Evolutionary conservation across 2,113 vertebrate species (phyloP), one percentile per base, ranked within the genome.

Genomic region (Zingel zingel): DNA sequence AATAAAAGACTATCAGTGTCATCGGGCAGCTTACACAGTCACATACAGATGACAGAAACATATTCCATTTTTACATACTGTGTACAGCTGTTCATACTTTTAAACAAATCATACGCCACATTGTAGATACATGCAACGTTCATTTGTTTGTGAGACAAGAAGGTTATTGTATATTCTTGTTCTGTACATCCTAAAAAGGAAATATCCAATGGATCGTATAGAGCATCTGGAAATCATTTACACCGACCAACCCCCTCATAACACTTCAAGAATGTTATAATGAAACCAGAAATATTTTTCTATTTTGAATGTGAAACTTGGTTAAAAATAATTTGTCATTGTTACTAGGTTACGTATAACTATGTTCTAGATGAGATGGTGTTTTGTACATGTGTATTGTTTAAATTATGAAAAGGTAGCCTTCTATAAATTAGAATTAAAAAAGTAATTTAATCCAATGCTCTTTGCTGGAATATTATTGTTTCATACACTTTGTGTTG

Each of bases 391-490:
- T 91, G 86, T 94, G 91, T 93, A 89, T 94, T 95, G 88, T 88
- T 95, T 95, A 95, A 96, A 94, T 96, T 95, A 96, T 95, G 89
- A 94, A 95, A 91, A 84, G 79, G 83, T 93, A 91, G 91, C 67
- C 81, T 71, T 92, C 72, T 94, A 90, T 93, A 88, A 83, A 45
- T 84, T 91, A 85, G 84, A 94, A 94, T 95, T 95, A 92, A 94
- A 94, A 77, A 89, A 65, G 75, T 93, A 94, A 95, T 92, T 93
- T 93, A 94, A 94, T 91, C 79, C 65, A 87, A 79, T 56, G 25
- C 47, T 50, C 16, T 67, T 67, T 85, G 51, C 56, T 90, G 43
- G 63, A 74, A 88, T 63, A 63, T 89, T 88, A 45, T 78, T 89
- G 47, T 90, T 84, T 86, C 47, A 54, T 57, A 70, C 58, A 64